These are phyloP conservation scores for Triplophysa dalaica DNA, from an alignment of 2,113 vertebrate genomes.

Conservation along the genomic window DNA sequence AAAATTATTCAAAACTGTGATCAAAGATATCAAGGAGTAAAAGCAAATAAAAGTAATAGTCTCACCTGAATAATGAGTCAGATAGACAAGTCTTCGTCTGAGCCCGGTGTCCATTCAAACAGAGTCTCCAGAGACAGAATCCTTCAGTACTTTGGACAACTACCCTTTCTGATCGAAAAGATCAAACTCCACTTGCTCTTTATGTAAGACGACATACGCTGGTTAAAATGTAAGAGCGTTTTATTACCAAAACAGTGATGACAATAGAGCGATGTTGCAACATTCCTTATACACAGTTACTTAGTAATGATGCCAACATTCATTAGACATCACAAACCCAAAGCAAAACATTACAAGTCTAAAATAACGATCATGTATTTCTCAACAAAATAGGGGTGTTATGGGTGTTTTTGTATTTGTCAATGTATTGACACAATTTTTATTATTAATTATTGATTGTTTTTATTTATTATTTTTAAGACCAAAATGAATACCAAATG, in stretches of 20 bases:
- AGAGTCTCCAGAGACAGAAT: slow-evolving; percentile 3
- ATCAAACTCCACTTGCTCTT: slow-evolving; percentile 71
- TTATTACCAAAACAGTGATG: slow-evolving; percentile 60
- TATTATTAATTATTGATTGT: too few species aligned
- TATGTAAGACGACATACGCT: slow-evolving; percentile 34
- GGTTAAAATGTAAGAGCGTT: slow-evolving; percentile 72
- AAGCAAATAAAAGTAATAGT: not conserved
- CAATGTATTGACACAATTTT: not conserved
- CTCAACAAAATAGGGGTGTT: not conserved
- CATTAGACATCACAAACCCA: slow-evolving; percentile 12
- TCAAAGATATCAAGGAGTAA: not conserved
- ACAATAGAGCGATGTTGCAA: slow-evolving; percentile 46
- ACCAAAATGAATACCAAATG: too few species aligned
- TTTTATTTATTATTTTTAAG: too few species aligned
- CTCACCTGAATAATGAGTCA: slow-evolving; percentile 14
- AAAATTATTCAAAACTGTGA: too few species aligned
- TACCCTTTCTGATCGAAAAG: slow-evolving; percentile 37
- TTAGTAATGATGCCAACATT: slow-evolving; percentile 35
- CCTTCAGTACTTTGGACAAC: not conserved
- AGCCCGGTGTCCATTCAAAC: not conserved
- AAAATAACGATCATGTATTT: not conserved
- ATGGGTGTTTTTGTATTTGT: not conserved
- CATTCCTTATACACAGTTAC: slow-evolving; percentile 41
- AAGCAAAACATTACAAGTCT: not conserved
- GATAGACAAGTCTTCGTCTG: not conserved